Conservation (phyloP, 2,888 invertebrate species). For the Thyatira batis region DNA sequence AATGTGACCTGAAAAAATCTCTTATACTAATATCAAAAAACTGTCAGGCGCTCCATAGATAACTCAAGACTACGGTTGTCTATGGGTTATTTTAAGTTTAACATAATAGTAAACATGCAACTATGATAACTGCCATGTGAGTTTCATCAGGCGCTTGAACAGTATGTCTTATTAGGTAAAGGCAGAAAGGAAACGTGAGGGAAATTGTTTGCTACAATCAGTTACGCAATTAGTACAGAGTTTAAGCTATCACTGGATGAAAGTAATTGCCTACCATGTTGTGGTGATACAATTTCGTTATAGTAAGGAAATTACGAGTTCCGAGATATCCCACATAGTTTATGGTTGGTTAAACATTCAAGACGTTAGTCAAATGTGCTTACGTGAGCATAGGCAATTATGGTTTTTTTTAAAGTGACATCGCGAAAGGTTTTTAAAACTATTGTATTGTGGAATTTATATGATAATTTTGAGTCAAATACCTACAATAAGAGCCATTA, state of each 20-base stretch:
- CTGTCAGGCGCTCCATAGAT: not conserved
- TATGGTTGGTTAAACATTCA: no score
- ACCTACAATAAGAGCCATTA: no score
- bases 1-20: no score
- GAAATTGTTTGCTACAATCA: slow-evolving; percentile 6
- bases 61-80: not conserved
- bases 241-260: slow-evolving; percentile 1
- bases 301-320: not conserved
- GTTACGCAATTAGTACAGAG: slow-evolving; percentile 9
- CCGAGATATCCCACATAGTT: not conserved
- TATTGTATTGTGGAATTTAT: no score
- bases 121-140: not conserved
- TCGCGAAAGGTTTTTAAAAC: no score
- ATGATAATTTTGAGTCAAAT: no score
- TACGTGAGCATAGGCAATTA: no score
- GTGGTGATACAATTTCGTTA: not conserved
- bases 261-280: not conserved
- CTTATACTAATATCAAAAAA: no score
- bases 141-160: not conserved
- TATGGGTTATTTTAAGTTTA: not conserved
- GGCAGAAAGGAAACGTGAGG: slow-evolving; percentile 9
- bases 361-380: no score
- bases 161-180: not conserved
- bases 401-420: no score
- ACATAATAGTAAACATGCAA: not conserved